A percentile compares a stretch with the other conserved stretches of the same genome.
These are phyloP conservation scores for Pipistrellus pipistrellus DNA, from an alignment of 2,797 vertebrate genomes.

Conservation along the genomic window DNA sequence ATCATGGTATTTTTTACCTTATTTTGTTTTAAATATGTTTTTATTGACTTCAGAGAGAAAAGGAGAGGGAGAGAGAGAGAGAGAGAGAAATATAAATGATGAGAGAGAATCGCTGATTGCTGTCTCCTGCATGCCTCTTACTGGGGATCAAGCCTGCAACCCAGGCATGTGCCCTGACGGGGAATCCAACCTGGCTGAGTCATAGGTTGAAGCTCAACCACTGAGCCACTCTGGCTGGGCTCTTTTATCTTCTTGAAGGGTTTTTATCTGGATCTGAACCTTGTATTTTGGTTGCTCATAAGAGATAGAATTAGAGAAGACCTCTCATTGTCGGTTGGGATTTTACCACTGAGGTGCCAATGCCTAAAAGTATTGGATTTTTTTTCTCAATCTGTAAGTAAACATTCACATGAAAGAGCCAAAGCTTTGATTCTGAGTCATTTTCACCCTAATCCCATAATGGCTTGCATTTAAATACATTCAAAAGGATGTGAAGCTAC, in stretches of 20 bases:
- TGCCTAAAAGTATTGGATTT: not conserved
- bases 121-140: no score
- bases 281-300: not conserved
- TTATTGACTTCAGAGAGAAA: no score
- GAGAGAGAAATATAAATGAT: no score
- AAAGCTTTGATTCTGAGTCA: not conserved
- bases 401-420: not conserved
- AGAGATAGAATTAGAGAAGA: not conserved
- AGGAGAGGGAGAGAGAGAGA: no score
- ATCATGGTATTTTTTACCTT: not conserved
- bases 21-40: no score
- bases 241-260: not conserved
- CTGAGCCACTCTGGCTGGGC: no score
- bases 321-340: not conserved
- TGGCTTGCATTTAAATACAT: not conserved
- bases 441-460: not conserved
- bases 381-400: not conserved
- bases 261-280: conserved; percentile 20
- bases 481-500: not conserved
- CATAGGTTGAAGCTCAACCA: no score
- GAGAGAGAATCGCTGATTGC: no score
- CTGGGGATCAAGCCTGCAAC: no score
- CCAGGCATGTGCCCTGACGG: no score
- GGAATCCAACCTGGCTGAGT: no score
- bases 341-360: not conserved